Base-by-base conservation (phyloP, 2,888 invertebrate genomes). In the Tuberolachnus salignus region DNA sequence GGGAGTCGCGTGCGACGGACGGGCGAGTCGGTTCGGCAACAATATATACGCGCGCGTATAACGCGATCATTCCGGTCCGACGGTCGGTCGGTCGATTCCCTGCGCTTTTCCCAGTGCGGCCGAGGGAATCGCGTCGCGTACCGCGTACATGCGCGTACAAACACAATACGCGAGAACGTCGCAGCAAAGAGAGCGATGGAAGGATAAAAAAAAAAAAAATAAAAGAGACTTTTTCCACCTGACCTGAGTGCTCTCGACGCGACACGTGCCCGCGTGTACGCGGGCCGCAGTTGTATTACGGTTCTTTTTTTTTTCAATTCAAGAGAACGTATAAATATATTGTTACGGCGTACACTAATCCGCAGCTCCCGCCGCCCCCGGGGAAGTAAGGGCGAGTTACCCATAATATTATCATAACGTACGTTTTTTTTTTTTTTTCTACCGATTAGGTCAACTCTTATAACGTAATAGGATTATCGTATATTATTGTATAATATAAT, bases 1-100 rank as follows among this genome's bases (percentile, higher is more conserved):
- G 26, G 13, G n/a, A 46, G 75, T 64, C 75, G 46, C 75, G 75
- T 67, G 67, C 67, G 61, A 21, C 49, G 14, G 42, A n/a, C 4
- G n/a, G 26, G 6, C 73, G 63, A 63, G 73, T 63, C 61, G 70
- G 3, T 34, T 34, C 26, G 59, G 26, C 59, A 34, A n/a, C 44
- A 51, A 34, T 46, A 67, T 46, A 21, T 21, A 46, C 49, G 23
- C 26, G 21, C 34, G 10, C 23, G 57, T 75, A n/a, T n/a, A 75
- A 75, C 46, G 67, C 57, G 75, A 78, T 78, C 75, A 78, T 78
- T 78, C 66, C 75, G 59, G 75, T 78, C 67, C 67, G 59, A 9
- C 19, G 75, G 67, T 23, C 59, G 67, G 19, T 59, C 19, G 75
- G 67, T 23, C 59, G 67, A 21, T 59, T 67, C 49, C 59, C 67